Evolutionary conservation across 1,140 invertebrate genomes (phyloP).

Genomic region (Macrotrachela quadricornifera): DNA sequence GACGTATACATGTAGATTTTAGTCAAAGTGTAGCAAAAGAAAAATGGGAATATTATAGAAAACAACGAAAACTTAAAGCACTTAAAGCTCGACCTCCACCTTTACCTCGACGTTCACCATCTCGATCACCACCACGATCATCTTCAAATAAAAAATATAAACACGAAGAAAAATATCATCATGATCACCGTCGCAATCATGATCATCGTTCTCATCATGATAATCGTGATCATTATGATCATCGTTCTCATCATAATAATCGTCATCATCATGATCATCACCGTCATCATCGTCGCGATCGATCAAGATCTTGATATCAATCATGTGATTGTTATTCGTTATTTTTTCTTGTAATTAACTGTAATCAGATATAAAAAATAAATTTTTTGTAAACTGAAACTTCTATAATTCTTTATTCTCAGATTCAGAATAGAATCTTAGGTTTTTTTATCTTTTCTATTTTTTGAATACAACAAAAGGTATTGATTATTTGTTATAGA

Average conservation of each 20-base stretch:
- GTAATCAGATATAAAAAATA: too few species aligned
- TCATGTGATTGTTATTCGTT: too few species aligned
- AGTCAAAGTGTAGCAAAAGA: slow-evolving; percentile 80
- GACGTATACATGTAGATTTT: slow-evolving; percentile 96
- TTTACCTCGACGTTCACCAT: background rate
- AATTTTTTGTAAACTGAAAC: too few species aligned
- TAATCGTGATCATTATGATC: background rate
- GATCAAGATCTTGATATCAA: background rate
- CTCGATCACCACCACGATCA: background rate
- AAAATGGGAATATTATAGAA: slow-evolving; percentile 1
- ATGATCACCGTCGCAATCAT: background rate
- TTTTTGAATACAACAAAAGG: too few species aligned
- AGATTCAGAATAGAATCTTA: too few species aligned
- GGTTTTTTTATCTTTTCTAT: too few species aligned
- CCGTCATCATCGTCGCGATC: background rate
- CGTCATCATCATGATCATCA: background rate
- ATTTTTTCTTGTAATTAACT: too few species aligned
- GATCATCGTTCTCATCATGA: background rate
- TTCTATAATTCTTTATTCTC: too few species aligned
- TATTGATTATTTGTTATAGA: too few species aligned
- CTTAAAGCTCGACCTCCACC: background rate
- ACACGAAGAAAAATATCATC: background rate
- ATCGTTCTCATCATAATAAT: background rate
- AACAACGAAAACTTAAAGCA: background rate
- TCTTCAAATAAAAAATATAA: background rate